These are phyloP conservation scores for Tetragonula carbonaria DNA, from an alignment of 2,888 invertebrate species.

Conservation along the genomic window DNA sequence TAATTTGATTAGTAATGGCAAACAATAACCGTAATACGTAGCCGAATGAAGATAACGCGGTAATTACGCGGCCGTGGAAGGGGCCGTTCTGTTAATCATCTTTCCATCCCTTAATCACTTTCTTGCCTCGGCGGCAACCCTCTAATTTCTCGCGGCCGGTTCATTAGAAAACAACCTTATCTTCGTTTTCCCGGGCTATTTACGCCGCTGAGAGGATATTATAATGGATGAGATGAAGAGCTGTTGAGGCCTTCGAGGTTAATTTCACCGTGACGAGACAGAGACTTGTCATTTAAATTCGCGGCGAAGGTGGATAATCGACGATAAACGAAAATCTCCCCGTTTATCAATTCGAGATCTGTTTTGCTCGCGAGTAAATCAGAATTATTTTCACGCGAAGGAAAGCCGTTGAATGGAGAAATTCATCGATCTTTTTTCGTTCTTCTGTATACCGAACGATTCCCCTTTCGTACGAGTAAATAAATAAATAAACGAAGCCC, in stretches of 20 bases:
- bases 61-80: slow-evolving; percentile 3
- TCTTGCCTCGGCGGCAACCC: neutral
- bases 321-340: too few relatives aligned
- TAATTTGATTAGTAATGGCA: slow-evolving; percentile 47
- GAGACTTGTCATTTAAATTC: neutral
- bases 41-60: slow-evolving; percentile 29
- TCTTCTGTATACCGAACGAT: too few relatives aligned
- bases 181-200: neutral
- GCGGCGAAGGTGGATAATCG: too few relatives aligned
- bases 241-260: neutral
- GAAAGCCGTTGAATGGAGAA: too few relatives aligned
- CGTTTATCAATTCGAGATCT: too few relatives aligned
- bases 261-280: neutral
- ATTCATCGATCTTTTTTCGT: too few relatives aligned
- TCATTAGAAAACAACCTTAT: neutral
- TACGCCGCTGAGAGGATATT: neutral
- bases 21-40: slow-evolving; percentile 43
- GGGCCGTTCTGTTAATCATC: neutral
- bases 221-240: too few relatives aligned
- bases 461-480: too few relatives aligned
- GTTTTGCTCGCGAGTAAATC: too few relatives aligned
- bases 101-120: neutral
- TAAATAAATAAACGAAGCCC: too few relatives aligned
- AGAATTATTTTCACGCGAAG: too few relatives aligned
- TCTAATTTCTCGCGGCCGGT: neutral